phyloP scores from a whole-genome alignment of 2,113 vertebrate species.

The Aphyosemion australe region DNA sequence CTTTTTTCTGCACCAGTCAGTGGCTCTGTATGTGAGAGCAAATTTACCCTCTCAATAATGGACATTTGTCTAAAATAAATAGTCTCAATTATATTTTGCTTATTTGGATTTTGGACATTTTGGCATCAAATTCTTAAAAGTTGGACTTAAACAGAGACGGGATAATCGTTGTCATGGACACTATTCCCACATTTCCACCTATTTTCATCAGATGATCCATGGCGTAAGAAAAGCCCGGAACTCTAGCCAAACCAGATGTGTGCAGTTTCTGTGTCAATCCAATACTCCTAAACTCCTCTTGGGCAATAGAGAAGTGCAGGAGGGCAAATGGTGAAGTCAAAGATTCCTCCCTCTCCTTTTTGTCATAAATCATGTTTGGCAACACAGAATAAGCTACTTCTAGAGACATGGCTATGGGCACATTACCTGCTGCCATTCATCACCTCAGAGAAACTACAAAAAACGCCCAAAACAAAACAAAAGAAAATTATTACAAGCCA shows the following conservation, averaged over 20 bases:
- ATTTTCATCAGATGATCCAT: constrained; percentile 49
- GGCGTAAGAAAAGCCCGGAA: constrained; percentile 28
- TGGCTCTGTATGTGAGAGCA: no score
- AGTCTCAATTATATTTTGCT: no score
- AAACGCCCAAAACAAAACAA: constrained; percentile 33
- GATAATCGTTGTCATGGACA: constrained; percentile 20
- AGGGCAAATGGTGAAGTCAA: constrained; percentile 79
- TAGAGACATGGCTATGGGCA: constrained; percentile 77
- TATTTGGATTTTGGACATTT: no score
- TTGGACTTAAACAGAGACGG: no score
- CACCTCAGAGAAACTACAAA: constrained; percentile 73
- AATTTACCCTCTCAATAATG: no score
- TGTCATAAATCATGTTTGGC: constrained; percentile 82
- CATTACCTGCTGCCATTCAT: constrained; percentile 77
- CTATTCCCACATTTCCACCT: constrained; percentile 39
- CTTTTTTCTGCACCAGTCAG: no score
- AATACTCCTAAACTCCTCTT: constrained; percentile 64
- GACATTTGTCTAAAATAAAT: no score
- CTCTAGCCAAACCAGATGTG: constrained; percentile 70
- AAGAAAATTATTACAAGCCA: constrained; percentile 50
- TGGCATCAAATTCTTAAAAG: no score
- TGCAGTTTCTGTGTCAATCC: constrained; percentile 71
- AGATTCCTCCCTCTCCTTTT: constrained; percentile 63
- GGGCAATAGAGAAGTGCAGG: constrained; percentile 69
- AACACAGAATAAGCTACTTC: constrained; percentile 80